These are phyloP conservation scores for Sebastes goodei DNA, from an alignment of 2,797 vertebrate species.

Conservation along the genomic window DNA sequence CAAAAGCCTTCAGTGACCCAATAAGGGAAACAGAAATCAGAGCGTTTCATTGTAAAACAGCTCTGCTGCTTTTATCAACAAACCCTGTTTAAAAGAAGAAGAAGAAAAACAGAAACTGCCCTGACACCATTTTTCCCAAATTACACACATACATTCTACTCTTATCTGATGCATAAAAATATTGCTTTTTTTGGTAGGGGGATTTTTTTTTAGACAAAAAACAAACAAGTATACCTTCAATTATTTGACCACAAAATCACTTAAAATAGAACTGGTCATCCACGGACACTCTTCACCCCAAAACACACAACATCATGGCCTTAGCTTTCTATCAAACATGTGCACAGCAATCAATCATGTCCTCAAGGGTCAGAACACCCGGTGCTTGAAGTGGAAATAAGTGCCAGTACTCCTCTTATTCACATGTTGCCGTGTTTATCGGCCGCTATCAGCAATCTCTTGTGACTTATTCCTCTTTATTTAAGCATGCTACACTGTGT, in stretches of 20 bases:
- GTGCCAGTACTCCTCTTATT: too few species aligned
- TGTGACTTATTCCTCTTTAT: too few species aligned
- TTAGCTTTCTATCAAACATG: neutral
- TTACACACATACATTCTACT: neutral
- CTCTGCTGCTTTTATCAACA: conserved; percentile 48
- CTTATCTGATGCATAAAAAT: neutral
- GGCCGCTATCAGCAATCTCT: too few species aligned
- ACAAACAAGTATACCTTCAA: neutral
- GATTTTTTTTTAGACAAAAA: neutral
- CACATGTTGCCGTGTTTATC: too few species aligned
- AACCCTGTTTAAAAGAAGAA: neutral
- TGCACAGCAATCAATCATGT: neutral
- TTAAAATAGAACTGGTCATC: rapidly evolving
- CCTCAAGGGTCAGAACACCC: neutral
- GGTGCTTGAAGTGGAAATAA: too few species aligned
- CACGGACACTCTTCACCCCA: too few species aligned
- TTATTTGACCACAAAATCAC: neutral
- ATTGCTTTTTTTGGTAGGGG: too few species aligned
- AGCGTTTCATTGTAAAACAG: conserved; percentile 54
- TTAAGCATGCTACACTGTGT: too few species aligned
- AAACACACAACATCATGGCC: neutral
- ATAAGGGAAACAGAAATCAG: conserved; percentile 58
- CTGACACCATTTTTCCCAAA: conserved; percentile 13
- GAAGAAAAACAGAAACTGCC: neutral
- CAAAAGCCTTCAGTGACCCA: conserved; percentile 76